Base-by-base conservation (phyloP, 2,888 invertebrate species). In the Phengaris alcon region DNA sequence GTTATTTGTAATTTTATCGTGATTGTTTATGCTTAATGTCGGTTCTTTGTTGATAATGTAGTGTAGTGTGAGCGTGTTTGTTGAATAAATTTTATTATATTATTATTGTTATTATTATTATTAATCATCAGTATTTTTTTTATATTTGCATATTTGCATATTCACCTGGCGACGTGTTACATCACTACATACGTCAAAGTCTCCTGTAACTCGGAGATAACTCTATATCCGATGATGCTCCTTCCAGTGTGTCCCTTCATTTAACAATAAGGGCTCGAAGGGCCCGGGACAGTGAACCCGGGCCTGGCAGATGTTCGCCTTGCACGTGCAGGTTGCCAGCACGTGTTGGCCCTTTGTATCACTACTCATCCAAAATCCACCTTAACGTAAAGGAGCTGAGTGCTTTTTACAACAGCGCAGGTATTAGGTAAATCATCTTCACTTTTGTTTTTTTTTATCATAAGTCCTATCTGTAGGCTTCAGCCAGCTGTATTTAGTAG, bases 251-350 rank as follows among this genome's bases (percentile, higher is more conserved):
- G 6, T 74, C 51, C 8, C 68, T 76, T 70, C 78, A 80, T 35
- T 70, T 48, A 51, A 22, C 46, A 69, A 82, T 80, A 79, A 79
- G 79, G 51, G 35, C 81, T 82, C 79, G 81, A 83, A 83, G 82
- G 81, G 82, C 84, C 83, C 82, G 80, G 87, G 84, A 84, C 87
- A 87, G 82, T 87, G 87, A 87, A 86, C 87, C 81, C 84, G 78
- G 79, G 79, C 80, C 81, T 80, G 80, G 83, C 87, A 87, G 87
- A 87, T 87, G 84, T 80, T 79, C 80, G 82, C 80, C 79, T 74
- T 80, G 82, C 87, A 86, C 86, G 87, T 87, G 87, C 83, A 84
- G 77, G 77, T 77, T 80, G 81, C 80, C 79, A 68, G 73, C 54
- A 78, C 79, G 81, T 86, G 86, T 84, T 86, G 83, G 77, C 80